These are phyloP conservation scores for Ctenoplectra terminalis DNA, from an alignment of 1,140 invertebrate species.

Conservation along the genomic window DNA sequence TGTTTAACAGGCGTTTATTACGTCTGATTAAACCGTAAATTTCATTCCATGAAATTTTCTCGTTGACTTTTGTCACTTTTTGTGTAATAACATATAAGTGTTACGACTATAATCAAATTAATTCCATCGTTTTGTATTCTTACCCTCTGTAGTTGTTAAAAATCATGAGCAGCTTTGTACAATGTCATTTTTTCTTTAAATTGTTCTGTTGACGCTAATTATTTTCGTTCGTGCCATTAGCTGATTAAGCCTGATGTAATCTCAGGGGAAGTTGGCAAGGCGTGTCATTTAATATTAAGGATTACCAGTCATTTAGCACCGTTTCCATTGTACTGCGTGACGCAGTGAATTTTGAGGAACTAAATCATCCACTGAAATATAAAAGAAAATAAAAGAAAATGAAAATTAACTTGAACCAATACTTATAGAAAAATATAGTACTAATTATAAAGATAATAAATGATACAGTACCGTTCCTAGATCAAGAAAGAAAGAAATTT, in stretches of 20 bases:
- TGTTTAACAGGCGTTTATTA: slow-evolving; percentile 1
- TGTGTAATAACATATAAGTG: no score
- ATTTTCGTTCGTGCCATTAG: slow-evolving; percentile 57
- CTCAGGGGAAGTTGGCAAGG: slow-evolving; percentile 37
- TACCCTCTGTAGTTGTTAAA: neutral
- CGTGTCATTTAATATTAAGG: slow-evolving; percentile 43
- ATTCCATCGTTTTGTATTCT: neutral
- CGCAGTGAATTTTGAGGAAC: neutral
- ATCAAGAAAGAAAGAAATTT: neutral
- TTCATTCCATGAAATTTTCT: slow-evolving; percentile 10
- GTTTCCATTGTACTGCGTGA: neutral
- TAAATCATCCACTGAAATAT: no score
- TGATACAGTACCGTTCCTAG: no score
- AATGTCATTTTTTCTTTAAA: neutral
- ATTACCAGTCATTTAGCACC: neutral
- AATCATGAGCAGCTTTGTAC: neutral
- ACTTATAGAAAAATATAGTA: no score
- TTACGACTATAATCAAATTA: neutral
- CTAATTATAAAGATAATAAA: no score
- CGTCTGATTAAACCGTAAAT: slow-evolving; percentile 39
- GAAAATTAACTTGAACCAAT: no score
- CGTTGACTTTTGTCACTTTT: neutral
- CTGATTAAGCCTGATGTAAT: slow-evolving; percentile 60
- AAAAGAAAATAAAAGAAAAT: no score
- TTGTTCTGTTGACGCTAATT: slow-evolving; percentile 10